These are phyloP conservation scores for Asteroscopus sphinx DNA, from an alignment of 2,888 invertebrate species.

Conservation along the genomic window DNA sequence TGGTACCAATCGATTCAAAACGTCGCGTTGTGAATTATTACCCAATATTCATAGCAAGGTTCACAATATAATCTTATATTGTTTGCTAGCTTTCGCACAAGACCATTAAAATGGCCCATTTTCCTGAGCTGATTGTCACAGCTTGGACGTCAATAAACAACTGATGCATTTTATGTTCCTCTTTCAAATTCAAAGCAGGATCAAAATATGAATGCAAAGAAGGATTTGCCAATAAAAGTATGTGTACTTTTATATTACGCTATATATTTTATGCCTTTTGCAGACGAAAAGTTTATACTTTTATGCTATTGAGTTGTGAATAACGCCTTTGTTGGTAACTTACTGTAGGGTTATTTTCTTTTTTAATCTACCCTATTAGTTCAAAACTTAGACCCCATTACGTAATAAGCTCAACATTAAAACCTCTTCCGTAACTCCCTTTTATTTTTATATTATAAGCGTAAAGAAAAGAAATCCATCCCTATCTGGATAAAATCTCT, in stretches of 20 bases:
- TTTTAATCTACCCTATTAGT: constrained; percentile 30
- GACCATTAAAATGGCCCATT: constrained; percentile 44
- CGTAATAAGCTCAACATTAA: constrained; percentile 40
- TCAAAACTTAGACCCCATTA: constrained; percentile 38
- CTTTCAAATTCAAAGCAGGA: constrained; percentile 43
- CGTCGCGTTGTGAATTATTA: constrained; percentile 23
- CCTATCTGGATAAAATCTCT: constrained; percentile 58
- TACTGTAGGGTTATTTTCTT: constrained; percentile 17
- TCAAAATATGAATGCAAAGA: constrained; percentile 25
- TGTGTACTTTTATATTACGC: constrained; percentile 27
- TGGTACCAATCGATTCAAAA: constrained; percentile 6
- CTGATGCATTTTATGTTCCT: constrained; percentile 46
- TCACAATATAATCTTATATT: constrained; percentile 15
- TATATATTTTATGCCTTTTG: constrained; percentile 22
- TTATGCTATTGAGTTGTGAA: not conserved
- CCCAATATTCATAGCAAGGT: constrained; percentile 21
- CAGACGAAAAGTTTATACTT: not conserved
- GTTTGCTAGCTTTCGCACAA: constrained; percentile 11
- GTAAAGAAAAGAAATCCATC: constrained; percentile 57
- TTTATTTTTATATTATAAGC: constrained; percentile 44
- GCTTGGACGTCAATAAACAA: constrained; percentile 41
- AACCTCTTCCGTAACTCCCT: constrained; percentile 30
- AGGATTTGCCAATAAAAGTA: constrained; percentile 37
- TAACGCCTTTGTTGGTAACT: constrained; percentile 1
- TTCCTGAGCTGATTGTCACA: constrained; percentile 35